phyloP scores from a whole-genome alignment of 2,888 invertebrate genomes.

The Acrocyrtus sp. region DNA sequence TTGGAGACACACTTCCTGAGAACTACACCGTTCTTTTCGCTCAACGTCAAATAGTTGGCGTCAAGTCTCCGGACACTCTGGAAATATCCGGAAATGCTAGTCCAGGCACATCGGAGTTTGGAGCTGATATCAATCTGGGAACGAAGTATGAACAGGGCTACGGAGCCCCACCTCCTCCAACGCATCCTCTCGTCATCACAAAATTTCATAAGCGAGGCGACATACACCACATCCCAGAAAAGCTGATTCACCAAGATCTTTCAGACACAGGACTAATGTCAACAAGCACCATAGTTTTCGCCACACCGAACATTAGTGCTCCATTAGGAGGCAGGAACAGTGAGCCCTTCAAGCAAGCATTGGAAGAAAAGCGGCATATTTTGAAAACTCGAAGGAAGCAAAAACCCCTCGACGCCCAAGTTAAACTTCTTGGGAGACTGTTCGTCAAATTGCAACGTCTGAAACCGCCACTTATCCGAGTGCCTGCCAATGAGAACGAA shows the following conservation, averaged over 20 bases:
- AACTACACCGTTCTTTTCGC: slow-evolving; percentile 40
- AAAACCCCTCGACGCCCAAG: slow-evolving; percentile 47
- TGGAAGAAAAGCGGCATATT: slow-evolving; percentile 26
- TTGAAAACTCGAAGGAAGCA: slow-evolving; percentile 16
- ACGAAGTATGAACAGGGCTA: slow-evolving; percentile 43
- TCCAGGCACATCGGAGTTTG: slow-evolving; percentile 11
- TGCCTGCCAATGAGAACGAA: slow-evolving; percentile 21
- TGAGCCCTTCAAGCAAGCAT: slow-evolving; percentile 25
- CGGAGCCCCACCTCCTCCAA: slow-evolving; percentile 26
- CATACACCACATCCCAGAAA: neutral
- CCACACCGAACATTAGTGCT: slow-evolving; percentile 47
- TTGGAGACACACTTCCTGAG: slow-evolving; percentile 33
- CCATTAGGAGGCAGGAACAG: slow-evolving; percentile 42
- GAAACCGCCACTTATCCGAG: slow-evolving; percentile 31
- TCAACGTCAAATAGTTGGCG: slow-evolving; percentile 33
- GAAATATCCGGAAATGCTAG: slow-evolving; percentile 24
- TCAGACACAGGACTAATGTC: slow-evolving; percentile 38
- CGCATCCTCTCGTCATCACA: slow-evolving; percentile 20
- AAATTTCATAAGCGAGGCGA: slow-evolving; percentile 44
- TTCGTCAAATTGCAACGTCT: slow-evolving; percentile 49
- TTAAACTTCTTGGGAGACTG: slow-evolving; percentile 48
- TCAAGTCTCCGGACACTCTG: slow-evolving; percentile 45
- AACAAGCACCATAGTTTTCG: slow-evolving; percentile 33
- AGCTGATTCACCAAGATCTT: slow-evolving; percentile 26
- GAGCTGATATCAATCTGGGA: slow-evolving; percentile 19